phyloP scores from a whole-genome alignment of 1,140 invertebrate species.

The Portunus trituberculatus region DNA sequence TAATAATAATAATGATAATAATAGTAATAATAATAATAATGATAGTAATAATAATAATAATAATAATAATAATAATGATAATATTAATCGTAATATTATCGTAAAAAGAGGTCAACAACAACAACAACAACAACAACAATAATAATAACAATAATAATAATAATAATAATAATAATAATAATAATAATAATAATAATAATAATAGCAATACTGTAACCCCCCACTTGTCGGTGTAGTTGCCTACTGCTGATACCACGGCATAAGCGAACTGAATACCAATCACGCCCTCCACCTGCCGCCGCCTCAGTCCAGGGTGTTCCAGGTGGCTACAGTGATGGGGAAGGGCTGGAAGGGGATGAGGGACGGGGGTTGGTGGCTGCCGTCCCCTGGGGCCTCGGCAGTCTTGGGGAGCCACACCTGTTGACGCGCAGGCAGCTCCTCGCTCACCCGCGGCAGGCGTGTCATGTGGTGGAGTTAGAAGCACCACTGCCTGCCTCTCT shows the following conservation, averaged over 20 bases:
- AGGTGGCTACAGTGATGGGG: neutral
- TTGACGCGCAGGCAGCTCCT: neutral
- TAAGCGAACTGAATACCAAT: neutral
- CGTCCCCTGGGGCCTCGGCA: neutral
- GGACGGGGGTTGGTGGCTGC: neutral
- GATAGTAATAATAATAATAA: neutral
- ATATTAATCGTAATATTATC: slow-evolving; percentile 5
- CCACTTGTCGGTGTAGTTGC: no score
- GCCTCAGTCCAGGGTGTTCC: neutral
- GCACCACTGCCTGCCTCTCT: neutral
- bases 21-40: neutral
- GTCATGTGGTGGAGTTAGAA: neutral
- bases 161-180: slow-evolving; percentile 26
- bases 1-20: slow-evolving; percentile 26
- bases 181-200: slow-evolving; percentile 24
- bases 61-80: slow-evolving; percentile 16
- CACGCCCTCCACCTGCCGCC: neutral
- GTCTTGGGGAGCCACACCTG: neutral
- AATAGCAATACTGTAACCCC: neutral
- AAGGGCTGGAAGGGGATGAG: no score
- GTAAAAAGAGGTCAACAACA: no score
- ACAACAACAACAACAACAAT: no score
- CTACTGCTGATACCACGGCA: no score
- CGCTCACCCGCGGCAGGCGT: neutral
- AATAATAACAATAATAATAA: neutral